Percentiles rank a stretch among this genome's conserved stretches.
Evolutionary conservation across 37 sponge, comb jelly and placozoan species (phyloP).

Genomic region (Eunapius fragilis): DNA sequence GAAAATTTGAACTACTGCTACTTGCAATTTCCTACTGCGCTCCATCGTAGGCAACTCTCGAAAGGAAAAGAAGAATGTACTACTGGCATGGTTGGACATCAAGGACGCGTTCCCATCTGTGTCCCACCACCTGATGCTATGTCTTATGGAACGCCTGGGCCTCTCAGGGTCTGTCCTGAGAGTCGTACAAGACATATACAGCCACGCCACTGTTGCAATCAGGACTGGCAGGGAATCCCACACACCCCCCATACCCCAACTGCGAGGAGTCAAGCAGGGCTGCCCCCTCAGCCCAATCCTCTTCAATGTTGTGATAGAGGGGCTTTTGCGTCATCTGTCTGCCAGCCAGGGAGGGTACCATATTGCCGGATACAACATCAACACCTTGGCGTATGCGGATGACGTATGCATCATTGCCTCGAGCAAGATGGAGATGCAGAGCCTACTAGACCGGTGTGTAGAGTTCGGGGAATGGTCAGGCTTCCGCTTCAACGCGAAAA

Average conservation of each 20-base stretch:
- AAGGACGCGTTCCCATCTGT: slow-evolving; percentile 45
- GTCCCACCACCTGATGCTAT: slow-evolving; percentile 15
- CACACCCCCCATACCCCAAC: background rate
- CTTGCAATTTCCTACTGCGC: slow-evolving; percentile 30
- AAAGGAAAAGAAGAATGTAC: slow-evolving; percentile 14
- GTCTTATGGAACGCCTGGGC: background rate
- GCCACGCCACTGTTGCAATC: background rate
- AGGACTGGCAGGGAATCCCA: background rate
- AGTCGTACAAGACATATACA: slow-evolving; percentile 30
- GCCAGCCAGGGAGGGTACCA: slow-evolving; percentile 1
- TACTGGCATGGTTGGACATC: slow-evolving; percentile 43
- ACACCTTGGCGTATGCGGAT: slow-evolving; percentile 26
- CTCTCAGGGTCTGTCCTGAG: background rate
- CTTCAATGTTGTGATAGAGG: slow-evolving; percentile 37
- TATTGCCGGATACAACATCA: background rate
- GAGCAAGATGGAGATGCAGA: slow-evolving; percentile 9
- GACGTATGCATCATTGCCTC: too few relatives aligned
- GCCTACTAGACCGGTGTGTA: too few relatives aligned
- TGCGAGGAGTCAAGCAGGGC: slow-evolving; percentile 38
- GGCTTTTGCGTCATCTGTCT: slow-evolving; percentile 1
- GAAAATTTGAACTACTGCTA: too few relatives aligned
- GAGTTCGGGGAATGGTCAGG: slow-evolving; percentile 5
- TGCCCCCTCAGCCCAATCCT: slow-evolving; percentile 43
- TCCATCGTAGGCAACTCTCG: slow-evolving; percentile 15
- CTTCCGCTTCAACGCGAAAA: slow-evolving; percentile 2